Evolutionary conservation across 2,113 vertebrate genomes (phyloP).

Genomic region (Rhinolophus sinicus): DNA sequence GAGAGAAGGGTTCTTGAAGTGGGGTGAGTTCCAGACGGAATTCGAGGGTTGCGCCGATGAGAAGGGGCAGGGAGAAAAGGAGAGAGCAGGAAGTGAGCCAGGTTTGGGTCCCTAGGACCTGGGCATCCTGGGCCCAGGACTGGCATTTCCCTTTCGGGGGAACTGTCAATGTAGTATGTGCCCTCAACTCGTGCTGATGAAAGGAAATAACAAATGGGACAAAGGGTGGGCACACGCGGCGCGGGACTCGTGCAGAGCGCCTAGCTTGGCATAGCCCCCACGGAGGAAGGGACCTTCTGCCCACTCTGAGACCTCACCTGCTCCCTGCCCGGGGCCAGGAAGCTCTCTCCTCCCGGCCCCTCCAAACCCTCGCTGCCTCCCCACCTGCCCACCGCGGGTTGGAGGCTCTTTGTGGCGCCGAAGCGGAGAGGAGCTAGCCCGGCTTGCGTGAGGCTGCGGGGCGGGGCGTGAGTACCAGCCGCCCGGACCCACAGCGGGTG

Average conservation of each 20-base stretch:
- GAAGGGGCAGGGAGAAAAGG: not conserved
- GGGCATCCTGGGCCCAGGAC: not conserved
- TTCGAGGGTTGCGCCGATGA: not conserved
- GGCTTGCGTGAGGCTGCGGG: not conserved
- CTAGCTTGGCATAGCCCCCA: not conserved
- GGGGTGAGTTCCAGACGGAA: not conserved
- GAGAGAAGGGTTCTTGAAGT: not conserved
- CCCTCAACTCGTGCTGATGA: not conserved
- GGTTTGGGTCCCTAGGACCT: not conserved
- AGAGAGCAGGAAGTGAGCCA: not conserved
- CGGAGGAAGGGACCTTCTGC: not conserved
- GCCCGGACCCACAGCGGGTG: not conserved
- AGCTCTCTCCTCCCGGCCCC: not conserved
- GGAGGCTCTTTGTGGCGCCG: not conserved
- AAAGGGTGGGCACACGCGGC: conserved; percentile 46
- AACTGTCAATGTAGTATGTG: not conserved
- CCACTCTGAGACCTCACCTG: not conserved
- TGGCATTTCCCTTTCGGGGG: not conserved
- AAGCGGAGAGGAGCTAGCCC: not conserved
- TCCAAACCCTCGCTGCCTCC: not conserved
- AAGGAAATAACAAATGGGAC: conserved; percentile 41
- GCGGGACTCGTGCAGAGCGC: accelerated
- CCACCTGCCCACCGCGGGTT: not conserved
- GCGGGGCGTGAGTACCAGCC: not conserved
- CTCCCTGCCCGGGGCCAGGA: not conserved